Evolutionary conservation across 2,113 vertebrate genomes (phyloP), one percentile per base, ranked within the genome.

Genomic region (Procavia capensis): DNA sequence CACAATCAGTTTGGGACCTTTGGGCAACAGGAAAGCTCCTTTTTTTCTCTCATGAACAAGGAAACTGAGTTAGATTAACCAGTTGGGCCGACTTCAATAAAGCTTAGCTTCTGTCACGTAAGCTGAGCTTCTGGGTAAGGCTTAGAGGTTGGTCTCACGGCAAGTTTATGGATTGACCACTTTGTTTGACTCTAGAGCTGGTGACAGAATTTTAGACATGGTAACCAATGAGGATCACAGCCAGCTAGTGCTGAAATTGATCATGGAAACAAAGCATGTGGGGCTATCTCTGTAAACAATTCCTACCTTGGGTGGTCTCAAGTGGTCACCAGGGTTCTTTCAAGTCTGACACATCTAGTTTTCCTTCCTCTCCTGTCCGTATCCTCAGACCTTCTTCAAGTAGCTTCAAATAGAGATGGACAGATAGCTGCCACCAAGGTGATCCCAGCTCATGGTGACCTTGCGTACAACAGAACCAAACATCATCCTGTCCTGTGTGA

Each of bases 1-100:
- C 24, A 63, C 19, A 31, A 9, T 80, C 34, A 41, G 68, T 14
- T 76, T 63, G 87, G 59, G 61, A 59, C n/a, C 41, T 87, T 70
- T 66, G 72, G 70, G 72, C 27, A 59, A 84, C 50, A 74, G 64
- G 43, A 74, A 57, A 61, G 54, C 24, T 57, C 88, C 31, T 88
- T n/a, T 19, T 90, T 81, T 19, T 90, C 78, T 96, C 85, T 78
- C 76, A 75, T 34, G 43, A 59, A 36, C 1, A 13, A 81, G 80
- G 82, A 90, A 92, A 80, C 29, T 0, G 57, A 96, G 78, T 90
- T 85, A 74, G 5, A 64, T 64, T 11, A 47, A 41, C 8, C 13
- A 2, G 27, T 5, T 39, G 31, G 34, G 50, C n/a, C 76, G 43
- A 63, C 14, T 31, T 84, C n/a, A 9, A 36, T 9, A 79, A 45